Conservation (phyloP, 2,113 vertebrate genomes). For the Dolichallabes microphthalmus region DNA sequence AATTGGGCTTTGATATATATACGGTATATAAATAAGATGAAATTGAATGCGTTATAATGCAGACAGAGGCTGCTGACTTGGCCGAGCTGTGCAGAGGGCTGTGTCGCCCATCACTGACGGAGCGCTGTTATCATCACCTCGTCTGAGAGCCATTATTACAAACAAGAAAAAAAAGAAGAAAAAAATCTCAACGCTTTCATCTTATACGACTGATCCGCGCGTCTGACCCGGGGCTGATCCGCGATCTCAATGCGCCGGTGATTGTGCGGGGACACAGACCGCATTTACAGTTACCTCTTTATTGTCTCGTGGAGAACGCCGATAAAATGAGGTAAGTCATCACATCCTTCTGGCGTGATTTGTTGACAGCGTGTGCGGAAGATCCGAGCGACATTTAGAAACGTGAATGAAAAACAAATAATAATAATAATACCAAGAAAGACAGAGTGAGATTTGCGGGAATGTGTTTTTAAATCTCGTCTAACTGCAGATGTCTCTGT, state of each 20-base stretch:
- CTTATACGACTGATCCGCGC: background rate
- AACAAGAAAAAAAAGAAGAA: background rate
- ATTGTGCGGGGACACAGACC: background rate
- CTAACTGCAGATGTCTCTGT: slow-evolving; percentile 9
- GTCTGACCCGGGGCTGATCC: background rate
- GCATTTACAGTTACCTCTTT: slow-evolving; percentile 10
- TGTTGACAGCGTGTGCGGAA: slow-evolving; percentile 10
- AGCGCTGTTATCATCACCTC: slow-evolving; percentile 47
- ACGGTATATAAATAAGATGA: slow-evolving; percentile 57
- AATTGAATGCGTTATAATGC: slow-evolving; percentile 59
- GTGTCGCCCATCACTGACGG: slow-evolving; percentile 58
- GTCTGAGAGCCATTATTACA: slow-evolving; percentile 32
- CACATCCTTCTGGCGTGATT: slow-evolving; percentile 4
- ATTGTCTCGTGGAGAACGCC: slow-evolving; percentile 54
- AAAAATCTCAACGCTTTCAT: slow-evolving; percentile 11
- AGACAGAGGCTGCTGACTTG: slow-evolving; percentile 63
- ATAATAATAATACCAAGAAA: too few relatives aligned
- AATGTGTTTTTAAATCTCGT: background rate
- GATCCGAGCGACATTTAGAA: slow-evolving; percentile 7
- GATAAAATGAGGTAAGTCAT: slow-evolving; percentile 76
- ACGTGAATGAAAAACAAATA: background rate
- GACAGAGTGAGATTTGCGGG: background rate
- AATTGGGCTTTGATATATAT: slow-evolving; percentile 59
- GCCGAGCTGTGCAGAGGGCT: slow-evolving; percentile 55
- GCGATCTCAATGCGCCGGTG: slow-evolving; percentile 38